phyloP scores from a whole-genome alignment of 2,888 invertebrate species.

The Calephelis perditalis region DNA sequence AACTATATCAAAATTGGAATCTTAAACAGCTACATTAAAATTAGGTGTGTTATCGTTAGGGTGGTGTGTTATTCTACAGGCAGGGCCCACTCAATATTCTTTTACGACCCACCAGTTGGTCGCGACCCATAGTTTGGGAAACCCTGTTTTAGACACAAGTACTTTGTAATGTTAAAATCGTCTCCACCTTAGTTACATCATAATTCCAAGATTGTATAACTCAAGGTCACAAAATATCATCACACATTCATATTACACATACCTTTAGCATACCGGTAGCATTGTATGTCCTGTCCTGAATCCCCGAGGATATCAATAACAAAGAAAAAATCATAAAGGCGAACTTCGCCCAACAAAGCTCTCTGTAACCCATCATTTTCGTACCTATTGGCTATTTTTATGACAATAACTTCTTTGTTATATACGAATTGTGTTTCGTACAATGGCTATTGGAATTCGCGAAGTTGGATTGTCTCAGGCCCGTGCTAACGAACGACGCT shows the following conservation, averaged over 20 bases:
- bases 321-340: conserved; percentile 67
- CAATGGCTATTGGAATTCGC: conserved; percentile 64
- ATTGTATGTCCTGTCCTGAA: conserved; percentile 61
- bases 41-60: no score
- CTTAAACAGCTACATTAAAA: no score
- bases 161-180: no score
- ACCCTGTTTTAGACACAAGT: no score
- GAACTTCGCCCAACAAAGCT: conserved; percentile 61
- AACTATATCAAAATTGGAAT: no score
- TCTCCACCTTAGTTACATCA: neutral
- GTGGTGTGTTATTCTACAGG: no score
- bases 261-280: conserved; percentile 50
- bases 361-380: conserved; percentile 74
- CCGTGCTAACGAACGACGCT: conserved; percentile 57
- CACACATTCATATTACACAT: conserved; percentile 72
- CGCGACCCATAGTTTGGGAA: no score
- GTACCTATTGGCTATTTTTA: conserved; percentile 75
- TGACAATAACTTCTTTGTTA: conserved; percentile 69
- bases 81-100: no score
- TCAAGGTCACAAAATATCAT: conserved; percentile 28
- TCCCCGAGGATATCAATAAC: conserved; percentile 69
- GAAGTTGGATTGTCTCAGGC: conserved; percentile 72
- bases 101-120: no score
- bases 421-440: conserved; percentile 52
- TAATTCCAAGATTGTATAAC: conserved; percentile 27